Evolutionary conservation across 1,140 invertebrate genomes (phyloP), one percentile per base, ranked within the genome.

Genomic region (Uloborus diversus): DNA sequence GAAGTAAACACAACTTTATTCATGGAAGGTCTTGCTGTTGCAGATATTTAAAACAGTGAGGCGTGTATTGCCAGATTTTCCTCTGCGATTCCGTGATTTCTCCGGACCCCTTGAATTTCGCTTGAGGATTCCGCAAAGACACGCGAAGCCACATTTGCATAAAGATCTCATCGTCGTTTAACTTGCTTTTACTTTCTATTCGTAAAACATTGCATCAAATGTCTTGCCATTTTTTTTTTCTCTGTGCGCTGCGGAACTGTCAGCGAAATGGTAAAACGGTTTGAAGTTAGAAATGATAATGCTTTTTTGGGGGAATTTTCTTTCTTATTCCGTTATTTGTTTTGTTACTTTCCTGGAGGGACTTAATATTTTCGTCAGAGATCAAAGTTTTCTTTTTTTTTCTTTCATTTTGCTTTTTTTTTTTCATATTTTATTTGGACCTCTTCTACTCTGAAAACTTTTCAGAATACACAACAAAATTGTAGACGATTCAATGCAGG

Each of bases 161-260:
- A 66, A 66, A 66, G 64, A 66, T 25, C 64, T 66, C 64, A 66
- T 66, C 64, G 64, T 13, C 14, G 25, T 66, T 66, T 27, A 49
- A 13, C 23, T 66, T 66, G 37, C 32, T 66, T 66, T 51, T 66
- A 66, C 64, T 66, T 66, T 66, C 35, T 49, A 23, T 65, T 42
- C 20, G 37, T 42, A 42, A 17, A 42, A 9, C 37, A 42, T 42
- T 9, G 37, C 37, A 42, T 42, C 37, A 42, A 42, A 42, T 42
- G 37, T 9, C 37, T 42, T 42, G 9, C 37, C 9, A 13, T 42
- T 42, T 17, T 9, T 42, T n/a, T n/a, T n/a, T n/a, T n/a, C n/a
- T n/a, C n/a, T n/a, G n/a, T n/a, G n/a, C n/a, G n/a, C n/a, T n/a
- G n/a, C n/a, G n/a, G n/a, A n/a, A n/a, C n/a, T n/a, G n/a, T n/a